Conservation (phyloP, 2,888 invertebrate genomes). For the Andrena minutula region DNA sequence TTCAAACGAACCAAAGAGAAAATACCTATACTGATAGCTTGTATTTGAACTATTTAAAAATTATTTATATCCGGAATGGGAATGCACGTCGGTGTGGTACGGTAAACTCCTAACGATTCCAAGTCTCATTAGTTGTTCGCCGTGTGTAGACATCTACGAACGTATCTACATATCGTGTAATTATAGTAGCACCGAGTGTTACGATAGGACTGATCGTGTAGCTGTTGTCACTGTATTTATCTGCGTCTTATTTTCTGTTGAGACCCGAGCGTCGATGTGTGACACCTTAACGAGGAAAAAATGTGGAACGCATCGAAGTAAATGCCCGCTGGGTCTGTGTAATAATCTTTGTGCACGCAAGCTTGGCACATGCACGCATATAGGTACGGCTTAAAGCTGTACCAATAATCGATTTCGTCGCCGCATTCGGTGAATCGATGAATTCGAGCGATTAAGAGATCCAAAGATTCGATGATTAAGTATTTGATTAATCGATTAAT, state of each 20-base stretch:
- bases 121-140: slow-evolving; percentile 46
- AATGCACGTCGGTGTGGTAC: slow-evolving; percentile 1
- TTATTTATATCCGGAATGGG: slow-evolving; percentile 17
- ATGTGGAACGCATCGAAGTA: slow-evolving; percentile 8
- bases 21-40: slow-evolving; percentile 26
- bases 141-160: slow-evolving; percentile 54
- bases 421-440: not conserved
- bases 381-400: not conserved
- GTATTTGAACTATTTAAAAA: slow-evolving; percentile 34
- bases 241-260: slow-evolving; percentile 48
- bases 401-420: not conserved
- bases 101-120: not conserved
- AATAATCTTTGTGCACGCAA: slow-evolving; percentile 27
- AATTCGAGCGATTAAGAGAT: not conserved
- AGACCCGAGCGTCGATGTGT: slow-evolving; percentile 13
- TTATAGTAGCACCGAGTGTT: slow-evolving; percentile 50
- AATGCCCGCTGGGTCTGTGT: slow-evolving; percentile 13
- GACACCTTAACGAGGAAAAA: not conserved
- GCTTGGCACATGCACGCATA: slow-evolving; percentile 3
- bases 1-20: slow-evolving; percentile 47
- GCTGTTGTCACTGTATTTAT: slow-evolving; percentile 59
- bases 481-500: not conserved
- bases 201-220: slow-evolving; percentile 47
- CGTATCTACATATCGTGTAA: slow-evolving; percentile 38
- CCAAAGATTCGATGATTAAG: not conserved